phyloP scores from a whole-genome alignment of 2,797 vertebrate species.

The Loriculus beryllinus region DNA sequence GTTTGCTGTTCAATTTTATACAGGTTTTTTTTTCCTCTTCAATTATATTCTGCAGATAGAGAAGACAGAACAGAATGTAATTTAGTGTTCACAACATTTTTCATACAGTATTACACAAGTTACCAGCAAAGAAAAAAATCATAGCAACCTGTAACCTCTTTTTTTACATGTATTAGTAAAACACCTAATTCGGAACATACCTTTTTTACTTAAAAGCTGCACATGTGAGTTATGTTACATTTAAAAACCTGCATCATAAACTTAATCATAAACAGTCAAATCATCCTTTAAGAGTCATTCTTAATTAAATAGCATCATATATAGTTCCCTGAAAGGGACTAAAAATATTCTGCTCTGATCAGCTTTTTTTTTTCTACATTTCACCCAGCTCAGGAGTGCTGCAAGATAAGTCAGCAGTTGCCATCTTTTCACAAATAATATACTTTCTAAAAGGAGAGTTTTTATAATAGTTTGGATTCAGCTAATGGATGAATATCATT shows the following conservation, averaged over 20 bases:
- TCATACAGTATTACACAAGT: background rate
- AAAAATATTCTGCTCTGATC: background rate
- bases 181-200: background rate
- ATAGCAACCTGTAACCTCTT: background rate
- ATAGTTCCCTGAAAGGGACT: background rate
- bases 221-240: background rate
- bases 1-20: background rate
- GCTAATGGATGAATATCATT: background rate
- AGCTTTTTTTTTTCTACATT: background rate
- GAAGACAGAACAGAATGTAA: background rate
- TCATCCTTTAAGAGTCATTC: background rate
- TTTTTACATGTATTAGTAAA: background rate
- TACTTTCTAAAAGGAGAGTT: background rate
- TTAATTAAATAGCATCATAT: background rate
- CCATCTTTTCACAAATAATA: background rate
- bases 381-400: background rate
- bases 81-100: background rate
- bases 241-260: background rate
- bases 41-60: background rate
- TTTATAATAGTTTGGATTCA: background rate
- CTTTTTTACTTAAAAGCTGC: background rate
- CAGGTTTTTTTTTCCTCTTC: background rate
- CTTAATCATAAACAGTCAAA: background rate
- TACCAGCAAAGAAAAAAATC: background rate
- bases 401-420: background rate